phyloP scores from a whole-genome alignment of 2,888 invertebrate species.

The Acanthoscelides obtectus region DNA sequence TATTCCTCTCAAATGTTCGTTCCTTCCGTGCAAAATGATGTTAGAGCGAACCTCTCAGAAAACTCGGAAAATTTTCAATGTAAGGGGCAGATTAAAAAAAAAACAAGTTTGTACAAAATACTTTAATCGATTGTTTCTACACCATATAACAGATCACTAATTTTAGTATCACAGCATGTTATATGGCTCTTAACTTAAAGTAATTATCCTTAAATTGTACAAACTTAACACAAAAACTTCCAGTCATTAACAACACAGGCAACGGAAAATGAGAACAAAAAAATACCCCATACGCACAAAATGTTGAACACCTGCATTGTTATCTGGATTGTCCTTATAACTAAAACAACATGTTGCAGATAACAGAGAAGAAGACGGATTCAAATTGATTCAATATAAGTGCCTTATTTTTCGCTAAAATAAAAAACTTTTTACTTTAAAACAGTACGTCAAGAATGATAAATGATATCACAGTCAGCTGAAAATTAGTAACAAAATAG shows the following conservation, averaged over 20 bases:
- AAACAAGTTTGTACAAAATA: neutral
- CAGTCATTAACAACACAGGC: neutral
- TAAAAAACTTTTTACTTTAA: neutral
- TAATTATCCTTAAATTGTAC: neutral
- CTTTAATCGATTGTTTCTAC: neutral
- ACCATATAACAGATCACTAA: neutral
- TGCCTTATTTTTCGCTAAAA: neutral
- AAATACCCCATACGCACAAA: neutral
- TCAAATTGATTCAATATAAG: neutral
- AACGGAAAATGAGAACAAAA: neutral
- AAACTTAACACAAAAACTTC: neutral
- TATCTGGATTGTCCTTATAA: neutral
- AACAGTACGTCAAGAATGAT: too few relatives aligned
- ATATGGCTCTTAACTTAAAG: neutral
- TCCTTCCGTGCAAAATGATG: too few relatives aligned
- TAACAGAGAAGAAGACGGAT: neutral
- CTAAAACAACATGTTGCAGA: neutral
- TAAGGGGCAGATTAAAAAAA: too few relatives aligned
- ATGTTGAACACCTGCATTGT: neutral
- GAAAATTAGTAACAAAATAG: too few relatives aligned
- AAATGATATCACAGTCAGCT: too few relatives aligned
- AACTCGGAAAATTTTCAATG: too few relatives aligned
- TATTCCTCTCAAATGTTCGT: too few relatives aligned
- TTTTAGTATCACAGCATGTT: neutral
- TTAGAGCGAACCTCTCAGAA: too few relatives aligned